These are phyloP conservation scores for Brachionus paranguensis DNA, from an alignment of 1,140 invertebrate genomes.

Conservation along the genomic window DNA sequence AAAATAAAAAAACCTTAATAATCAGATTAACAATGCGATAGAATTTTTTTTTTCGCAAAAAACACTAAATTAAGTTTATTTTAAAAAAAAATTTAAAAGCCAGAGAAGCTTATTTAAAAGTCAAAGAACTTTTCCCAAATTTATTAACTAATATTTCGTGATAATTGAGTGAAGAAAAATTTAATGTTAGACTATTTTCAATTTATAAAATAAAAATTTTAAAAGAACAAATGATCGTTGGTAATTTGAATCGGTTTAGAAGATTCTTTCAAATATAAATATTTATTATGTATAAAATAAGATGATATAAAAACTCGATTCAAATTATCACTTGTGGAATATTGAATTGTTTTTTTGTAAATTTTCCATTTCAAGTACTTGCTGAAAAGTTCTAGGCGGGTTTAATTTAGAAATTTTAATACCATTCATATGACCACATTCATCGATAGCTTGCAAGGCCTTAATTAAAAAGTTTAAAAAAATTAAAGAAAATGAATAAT, in stretches of 20 bases:
- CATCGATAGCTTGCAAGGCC: slow-evolving; percentile 66
- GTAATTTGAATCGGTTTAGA: background rate
- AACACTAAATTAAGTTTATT: too few species aligned
- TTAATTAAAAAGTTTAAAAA: slow-evolving; percentile 45
- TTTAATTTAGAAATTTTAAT: slow-evolving; percentile 21
- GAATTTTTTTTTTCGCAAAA: too few species aligned
- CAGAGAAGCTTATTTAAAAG: too few species aligned
- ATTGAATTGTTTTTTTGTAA: background rate
- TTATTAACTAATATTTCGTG: too few species aligned
- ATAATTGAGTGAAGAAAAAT: too few species aligned
- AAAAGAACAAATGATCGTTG: background rate
- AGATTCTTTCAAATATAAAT: background rate
- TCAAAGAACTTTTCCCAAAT: too few species aligned
- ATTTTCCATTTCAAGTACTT: background rate
- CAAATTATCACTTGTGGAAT: background rate
- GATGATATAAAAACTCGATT: background rate
- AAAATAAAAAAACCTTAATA: too few species aligned
- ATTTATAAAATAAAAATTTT: background rate
- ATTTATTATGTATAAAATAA: slow-evolving; percentile 28
- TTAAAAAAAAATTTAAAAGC: too few species aligned
- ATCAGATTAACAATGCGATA: too few species aligned
- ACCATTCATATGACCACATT: slow-evolving; percentile 59
- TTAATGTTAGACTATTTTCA: too few species aligned
- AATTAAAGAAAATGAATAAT: slow-evolving; percentile 5
- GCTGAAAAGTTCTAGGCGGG: background rate